Base-by-base conservation (phyloP, 1,140 invertebrate species). In the Copidosoma floridanum region DNA sequence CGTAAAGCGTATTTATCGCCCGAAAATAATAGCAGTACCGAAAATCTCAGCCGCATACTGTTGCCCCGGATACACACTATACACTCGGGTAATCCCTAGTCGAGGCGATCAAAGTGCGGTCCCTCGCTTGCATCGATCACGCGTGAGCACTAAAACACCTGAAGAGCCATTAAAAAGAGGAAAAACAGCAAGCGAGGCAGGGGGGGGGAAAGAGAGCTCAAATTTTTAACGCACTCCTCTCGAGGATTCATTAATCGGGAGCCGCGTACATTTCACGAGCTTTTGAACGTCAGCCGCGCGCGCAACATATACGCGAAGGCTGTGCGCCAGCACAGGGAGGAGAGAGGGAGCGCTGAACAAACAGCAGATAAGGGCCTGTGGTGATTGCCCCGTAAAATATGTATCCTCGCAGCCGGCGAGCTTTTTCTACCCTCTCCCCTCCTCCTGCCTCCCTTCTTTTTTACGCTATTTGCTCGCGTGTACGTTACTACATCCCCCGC, bases 361-460 rank as follows among this genome's bases (percentile, higher is more conserved):
- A 77, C 77, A 71, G 67, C 67, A 77, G 74, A 79, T 78, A 79
- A 79, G 74, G 69, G 72, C 71, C 65, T 65, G 67, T 63, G 74
- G 72, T 77, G 74, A 79, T 79, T 78, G 71, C 73, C 64, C 75
- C 68, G 74, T 79, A 77, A 77, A 79, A 78, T 77, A 79, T 78
- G 77, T 78, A 79, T 78, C 69, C 70, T 65, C 66, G 24, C 32
- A 18, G 59, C 68, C 67, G 59, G 52, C 68, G 68, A 69, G 71
- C 68, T 70, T 71, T 70, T 68, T 67, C 63, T 55, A 70, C 65
- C 65, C 64, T 57, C 65, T 66, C 1, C n/a, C 18, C 32, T 16
- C 10, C 46, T 14, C 40, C 23, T 27, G 12, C n/a, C 38, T 38
- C 40, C 20, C 18, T 40, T 40, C 16, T 14, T 40, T 40, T n/a